These are phyloP conservation scores for Sebastes steindachneri DNA, from an alignment of 2,797 vertebrate genomes.

Conservation along the genomic window DNA sequence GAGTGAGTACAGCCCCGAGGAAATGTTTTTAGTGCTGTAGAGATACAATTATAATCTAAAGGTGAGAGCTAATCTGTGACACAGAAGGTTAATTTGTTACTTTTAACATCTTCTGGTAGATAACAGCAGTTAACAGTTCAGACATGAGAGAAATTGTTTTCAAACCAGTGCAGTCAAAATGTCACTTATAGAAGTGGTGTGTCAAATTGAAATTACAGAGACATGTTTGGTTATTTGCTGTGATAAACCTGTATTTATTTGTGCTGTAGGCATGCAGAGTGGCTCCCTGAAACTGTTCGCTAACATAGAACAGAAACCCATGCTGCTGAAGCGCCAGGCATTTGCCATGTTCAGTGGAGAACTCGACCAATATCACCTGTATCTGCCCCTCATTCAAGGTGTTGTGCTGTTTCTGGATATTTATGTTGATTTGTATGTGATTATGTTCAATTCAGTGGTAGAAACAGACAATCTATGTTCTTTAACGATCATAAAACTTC, in stretches of 20 bases:
- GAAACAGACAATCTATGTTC: neutral
- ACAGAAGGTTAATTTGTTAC: neutral
- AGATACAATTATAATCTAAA: neutral
- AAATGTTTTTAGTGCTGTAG: neutral
- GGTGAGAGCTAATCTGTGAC: neutral
- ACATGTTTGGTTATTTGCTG: neutral
- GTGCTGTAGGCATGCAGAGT: constrained; percentile 91
- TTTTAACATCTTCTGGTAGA: neutral
- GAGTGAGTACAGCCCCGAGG: constrained; percentile 87
- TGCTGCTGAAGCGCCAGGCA: constrained; percentile 95
- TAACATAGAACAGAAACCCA: constrained; percentile 92
- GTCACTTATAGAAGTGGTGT: neutral
- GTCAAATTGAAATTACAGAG: neutral
- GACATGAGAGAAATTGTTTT: neutral
- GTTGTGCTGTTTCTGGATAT: neutral
- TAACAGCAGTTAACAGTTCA: neutral
- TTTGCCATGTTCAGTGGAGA: constrained; percentile 97
- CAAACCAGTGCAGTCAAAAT: neutral
- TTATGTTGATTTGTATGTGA: neutral
- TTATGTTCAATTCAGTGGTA: neutral
- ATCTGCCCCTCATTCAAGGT: constrained; percentile 98
- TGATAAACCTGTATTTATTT: neutral
- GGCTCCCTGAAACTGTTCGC: constrained; percentile 93
- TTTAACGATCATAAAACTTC: neutral
- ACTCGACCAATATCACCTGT: constrained; percentile 95